phyloP scores from a whole-genome alignment of 2,797 vertebrate genomes.

The Halcyon leucocephala region DNA sequence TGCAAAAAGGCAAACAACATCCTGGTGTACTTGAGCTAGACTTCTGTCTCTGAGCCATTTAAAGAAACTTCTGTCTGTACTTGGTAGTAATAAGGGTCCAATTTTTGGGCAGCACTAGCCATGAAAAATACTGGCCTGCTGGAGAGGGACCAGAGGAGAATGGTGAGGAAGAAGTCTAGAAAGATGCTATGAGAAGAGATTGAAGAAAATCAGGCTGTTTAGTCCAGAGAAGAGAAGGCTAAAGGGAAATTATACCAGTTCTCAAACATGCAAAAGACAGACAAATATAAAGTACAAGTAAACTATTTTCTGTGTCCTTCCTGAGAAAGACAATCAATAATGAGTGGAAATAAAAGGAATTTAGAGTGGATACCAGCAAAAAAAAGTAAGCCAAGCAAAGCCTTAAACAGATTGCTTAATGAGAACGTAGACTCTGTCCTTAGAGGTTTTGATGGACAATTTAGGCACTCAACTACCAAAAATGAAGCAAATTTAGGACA shows the following conservation, averaged over 20 bases:
- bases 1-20: not conserved
- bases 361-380: not conserved
- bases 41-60: not conserved
- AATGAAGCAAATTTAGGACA: not conserved
- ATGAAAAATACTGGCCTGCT: not conserved
- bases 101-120: not conserved
- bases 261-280: not conserved
- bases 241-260: not conserved
- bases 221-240: not conserved
- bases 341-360: not conserved
- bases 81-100: not conserved
- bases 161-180: not conserved
- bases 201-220: not conserved
- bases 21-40: not conserved
- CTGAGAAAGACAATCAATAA: not conserved
- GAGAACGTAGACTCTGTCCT: not conserved
- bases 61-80: not conserved
- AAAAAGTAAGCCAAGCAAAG: not conserved
- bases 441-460: not conserved
- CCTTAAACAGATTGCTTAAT: not conserved
- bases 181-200: not conserved
- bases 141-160: rapidly evolving
- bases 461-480: not conserved
- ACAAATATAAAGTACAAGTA: not conserved
- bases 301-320: not conserved